These are phyloP conservation scores for Apolygus lucorum DNA, from an alignment of 1,140 invertebrate genomes.

Conservation along the genomic window DNA sequence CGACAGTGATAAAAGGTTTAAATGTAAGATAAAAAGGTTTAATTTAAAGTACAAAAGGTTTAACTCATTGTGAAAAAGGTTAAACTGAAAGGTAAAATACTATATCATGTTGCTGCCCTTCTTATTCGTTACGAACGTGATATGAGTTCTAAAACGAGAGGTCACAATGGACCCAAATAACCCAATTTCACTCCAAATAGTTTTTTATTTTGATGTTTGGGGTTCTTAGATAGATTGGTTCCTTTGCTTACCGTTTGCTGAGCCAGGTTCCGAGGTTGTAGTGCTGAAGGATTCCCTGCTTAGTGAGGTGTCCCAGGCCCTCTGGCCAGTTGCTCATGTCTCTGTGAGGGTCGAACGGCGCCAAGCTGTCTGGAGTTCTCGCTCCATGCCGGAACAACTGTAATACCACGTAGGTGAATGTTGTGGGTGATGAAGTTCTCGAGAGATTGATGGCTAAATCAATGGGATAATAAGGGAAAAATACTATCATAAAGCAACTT, in stretches of 20 bases:
- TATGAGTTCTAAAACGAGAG: no score
- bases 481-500: background rate
- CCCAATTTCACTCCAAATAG: no score
- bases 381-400: conserved; percentile 73
- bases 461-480: background rate
- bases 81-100: no score
- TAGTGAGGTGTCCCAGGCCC: conserved; percentile 69
- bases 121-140: no score
- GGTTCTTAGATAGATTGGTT: no score
- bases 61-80: no score
- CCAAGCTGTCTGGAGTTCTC: conserved; percentile 61
- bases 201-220: no score
- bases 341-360: conserved; percentile 67
- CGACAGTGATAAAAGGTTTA: no score
- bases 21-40: no score
- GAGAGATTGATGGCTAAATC: background rate
- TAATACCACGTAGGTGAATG: conserved; percentile 26
- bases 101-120: no score
- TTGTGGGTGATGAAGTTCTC: background rate
- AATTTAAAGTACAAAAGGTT: no score
- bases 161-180: no score
- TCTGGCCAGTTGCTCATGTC: conserved; percentile 60
- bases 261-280: conserved; percentile 61
- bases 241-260: conserved; percentile 45
- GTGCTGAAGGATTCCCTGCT: conserved; percentile 57